These are phyloP conservation scores for Agrochola lychnidis DNA, from an alignment of 2,888 invertebrate species.

Conservation along the genomic window DNA sequence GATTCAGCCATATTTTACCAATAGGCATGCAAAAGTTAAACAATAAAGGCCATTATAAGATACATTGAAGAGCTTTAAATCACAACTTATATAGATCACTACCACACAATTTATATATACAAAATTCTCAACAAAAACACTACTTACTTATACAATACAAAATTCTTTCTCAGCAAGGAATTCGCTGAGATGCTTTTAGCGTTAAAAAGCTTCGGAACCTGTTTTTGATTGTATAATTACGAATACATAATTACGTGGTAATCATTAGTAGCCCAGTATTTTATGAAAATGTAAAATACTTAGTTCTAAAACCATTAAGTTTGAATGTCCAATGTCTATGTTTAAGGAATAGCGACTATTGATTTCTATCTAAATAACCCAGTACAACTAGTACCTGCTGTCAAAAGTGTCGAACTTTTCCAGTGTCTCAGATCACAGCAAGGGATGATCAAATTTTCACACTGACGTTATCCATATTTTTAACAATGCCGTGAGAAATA, in stretches of 20 bases:
- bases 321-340: neutral
- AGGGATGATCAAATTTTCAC: neutral
- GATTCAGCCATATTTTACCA: too few species aligned
- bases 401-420: neutral
- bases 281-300: neutral
- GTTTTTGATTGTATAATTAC: too few species aligned
- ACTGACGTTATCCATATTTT: neutral
- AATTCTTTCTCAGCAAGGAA: too few species aligned
- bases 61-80: too few species aligned
- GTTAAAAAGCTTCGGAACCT: too few species aligned
- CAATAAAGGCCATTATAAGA: too few species aligned
- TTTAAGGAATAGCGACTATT: neutral
- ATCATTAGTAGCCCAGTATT: neutral
- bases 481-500: neutral
- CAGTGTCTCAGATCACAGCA: neutral
- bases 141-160: too few species aligned
- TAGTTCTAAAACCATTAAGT: neutral
- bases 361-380: neutral
- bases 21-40: too few species aligned
- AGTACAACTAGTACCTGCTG: neutral
- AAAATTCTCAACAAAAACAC: too few species aligned
- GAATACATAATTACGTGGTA: neutral
- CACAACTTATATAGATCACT: too few species aligned
- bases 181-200: too few species aligned
- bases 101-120: too few species aligned